Conservation (phyloP, 1,140 invertebrate species). For the Aphelinus certus region DNA sequence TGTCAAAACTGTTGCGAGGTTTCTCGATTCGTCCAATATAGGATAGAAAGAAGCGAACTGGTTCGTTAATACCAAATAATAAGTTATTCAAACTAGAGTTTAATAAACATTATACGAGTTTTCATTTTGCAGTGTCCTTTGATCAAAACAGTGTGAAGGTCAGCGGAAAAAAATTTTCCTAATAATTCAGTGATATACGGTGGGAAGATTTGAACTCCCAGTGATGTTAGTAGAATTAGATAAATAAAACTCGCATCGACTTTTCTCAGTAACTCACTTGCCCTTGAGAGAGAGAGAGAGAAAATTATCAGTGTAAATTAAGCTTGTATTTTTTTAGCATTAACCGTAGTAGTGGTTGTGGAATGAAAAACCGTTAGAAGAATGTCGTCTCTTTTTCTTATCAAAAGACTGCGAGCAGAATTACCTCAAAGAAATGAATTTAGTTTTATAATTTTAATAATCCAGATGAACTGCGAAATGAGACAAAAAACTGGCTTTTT, state of each 20-base stretch:
- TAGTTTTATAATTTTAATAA: not conserved
- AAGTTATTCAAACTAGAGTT: constrained; percentile 25
- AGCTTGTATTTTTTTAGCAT: constrained; percentile 34
- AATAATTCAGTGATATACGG: constrained; percentile 34
- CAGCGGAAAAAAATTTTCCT: constrained; percentile 22
- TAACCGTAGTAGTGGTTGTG: constrained; percentile 30
- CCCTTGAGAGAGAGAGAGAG: constrained; percentile 19
- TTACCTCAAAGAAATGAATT: constrained; percentile 1
- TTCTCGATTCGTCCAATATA: constrained; percentile 33
- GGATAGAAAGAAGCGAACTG: constrained; percentile 25
- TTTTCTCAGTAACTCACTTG: constrained; percentile 26
- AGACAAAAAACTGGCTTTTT: constrained; percentile 10
- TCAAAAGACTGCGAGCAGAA: constrained; percentile 6
- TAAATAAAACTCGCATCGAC: constrained; percentile 34
- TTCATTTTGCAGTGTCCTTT: constrained; percentile 32
- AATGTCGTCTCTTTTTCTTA: constrained; percentile 13
- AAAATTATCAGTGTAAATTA: constrained; percentile 27
- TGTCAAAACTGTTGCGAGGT: constrained; percentile 33
- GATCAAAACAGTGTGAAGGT: constrained; percentile 15
- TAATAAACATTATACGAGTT: constrained; percentile 34
- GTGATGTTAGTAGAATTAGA: constrained; percentile 29
- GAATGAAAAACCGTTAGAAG: constrained; percentile 1
- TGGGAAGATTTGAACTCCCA: constrained; percentile 22
- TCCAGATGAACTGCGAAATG: not conserved
- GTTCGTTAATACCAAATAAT: constrained; percentile 38